Conservation (phyloP, 2,888 invertebrate genomes). For the Erebia palarica region DNA sequence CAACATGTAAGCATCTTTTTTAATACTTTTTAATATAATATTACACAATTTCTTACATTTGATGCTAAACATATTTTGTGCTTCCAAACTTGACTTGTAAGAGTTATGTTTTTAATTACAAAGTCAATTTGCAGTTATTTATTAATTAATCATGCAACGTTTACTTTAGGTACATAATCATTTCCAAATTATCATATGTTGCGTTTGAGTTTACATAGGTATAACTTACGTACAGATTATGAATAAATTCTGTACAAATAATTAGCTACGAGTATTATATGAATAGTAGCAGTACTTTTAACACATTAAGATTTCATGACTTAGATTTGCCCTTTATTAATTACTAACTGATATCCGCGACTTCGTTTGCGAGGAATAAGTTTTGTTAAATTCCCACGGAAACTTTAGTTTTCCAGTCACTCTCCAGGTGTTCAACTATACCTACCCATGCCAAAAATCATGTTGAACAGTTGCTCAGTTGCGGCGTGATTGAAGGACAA, state of each 20-base stretch:
- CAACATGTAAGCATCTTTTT: conserved; percentile 50
- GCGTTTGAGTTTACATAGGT: background rate
- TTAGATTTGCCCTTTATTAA: too few species aligned
- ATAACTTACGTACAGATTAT: background rate
- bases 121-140: background rate
- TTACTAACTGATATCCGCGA: too few species aligned
- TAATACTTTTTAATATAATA: conserved; percentile 38
- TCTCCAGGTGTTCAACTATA: too few species aligned
- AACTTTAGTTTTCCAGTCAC: too few species aligned
- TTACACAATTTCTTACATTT: conserved; percentile 40
- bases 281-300: background rate
- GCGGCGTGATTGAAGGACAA: too few species aligned
- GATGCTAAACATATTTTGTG: conserved; percentile 53
- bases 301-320: background rate
- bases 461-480: too few species aligned
- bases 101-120: conserved; percentile 25
- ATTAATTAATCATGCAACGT: too few species aligned
- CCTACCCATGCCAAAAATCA: too few species aligned
- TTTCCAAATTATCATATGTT: background rate
- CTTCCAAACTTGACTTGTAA: conserved; percentile 67
- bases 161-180: background rate
- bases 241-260: background rate
- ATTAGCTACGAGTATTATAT: background rate
- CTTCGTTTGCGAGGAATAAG: too few species aligned
- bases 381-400: too few species aligned